Evolutionary conservation across 2,888 invertebrate genomes (phyloP), one percentile per base, ranked within the genome.

Genomic region (Chloromyia formosa): DNA sequence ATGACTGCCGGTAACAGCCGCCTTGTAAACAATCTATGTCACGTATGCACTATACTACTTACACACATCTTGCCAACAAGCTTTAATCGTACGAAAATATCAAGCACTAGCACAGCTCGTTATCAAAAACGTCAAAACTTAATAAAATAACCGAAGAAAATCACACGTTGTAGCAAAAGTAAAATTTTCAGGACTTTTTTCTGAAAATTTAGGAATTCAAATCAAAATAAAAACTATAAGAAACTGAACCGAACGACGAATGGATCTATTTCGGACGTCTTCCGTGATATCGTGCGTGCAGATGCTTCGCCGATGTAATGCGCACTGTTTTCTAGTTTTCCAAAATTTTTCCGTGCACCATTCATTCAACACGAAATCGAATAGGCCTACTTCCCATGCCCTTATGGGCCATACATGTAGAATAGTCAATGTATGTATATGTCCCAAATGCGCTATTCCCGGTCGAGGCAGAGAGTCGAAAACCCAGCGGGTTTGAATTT

Each of bases 281-380:
- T 12, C n/a, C 69, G 18, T 2, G 27, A 54, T 35, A 20, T 27
- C 71, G 71, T 42, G 27, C 71, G 71, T 42, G 40, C 64, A 72
- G 73, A 73, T 73, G 68, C 69, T 40, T 61, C 73, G 61, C 76
- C 74, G 75, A 75, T 76, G 76, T 68, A 76, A 75, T 75, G 35
- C 76, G 61, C 61, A 76, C 76, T 75, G 75, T 69, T 73, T 60
- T 74, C 75, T 75, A 61, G 60, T 73, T 61, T 74, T 61, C 74
- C 73, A 75, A 76, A 76, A 73, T 69, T 61, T 68, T 76, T 75
- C 76, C 72, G 45, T 49, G 76, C 74, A 74, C 71, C 71, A 22
- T 66, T 20, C 42, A 18, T 49, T 22, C 66, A 22, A 4, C 4
- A 16, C 16, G 40, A 14, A 62, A 40, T 62, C 27, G 61, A 66